These are phyloP conservation scores for Brachirus orientalis DNA, from an alignment of 2,113 vertebrate genomes.

Conservation along the genomic window DNA sequence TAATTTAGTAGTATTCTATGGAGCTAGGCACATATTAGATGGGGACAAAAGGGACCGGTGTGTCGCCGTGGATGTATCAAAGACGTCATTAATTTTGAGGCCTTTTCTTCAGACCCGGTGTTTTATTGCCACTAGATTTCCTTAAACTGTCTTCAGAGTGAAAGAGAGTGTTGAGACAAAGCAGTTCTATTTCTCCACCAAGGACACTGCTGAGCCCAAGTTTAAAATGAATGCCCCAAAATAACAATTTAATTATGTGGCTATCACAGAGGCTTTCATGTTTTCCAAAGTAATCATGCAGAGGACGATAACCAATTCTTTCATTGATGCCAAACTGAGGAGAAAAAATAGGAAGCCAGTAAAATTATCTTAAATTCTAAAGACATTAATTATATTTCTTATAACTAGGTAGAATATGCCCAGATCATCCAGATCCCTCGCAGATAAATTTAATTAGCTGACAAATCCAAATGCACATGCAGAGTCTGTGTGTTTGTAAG, in stretches of 20 bases:
- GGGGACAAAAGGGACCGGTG: constrained; percentile 56
- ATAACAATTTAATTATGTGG: constrained; percentile 78
- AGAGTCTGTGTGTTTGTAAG: constrained; percentile 21
- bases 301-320: constrained; percentile 65
- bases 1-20: constrained; percentile 49
- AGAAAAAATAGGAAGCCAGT: constrained; percentile 30
- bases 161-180: constrained; percentile 67
- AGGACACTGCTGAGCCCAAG: constrained; percentile 62
- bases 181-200: constrained; percentile 53
- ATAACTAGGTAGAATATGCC: constrained; percentile 65
- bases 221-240: constrained; percentile 79
- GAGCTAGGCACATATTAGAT: constrained; percentile 53
- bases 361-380: constrained; percentile 57
- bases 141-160: constrained; percentile 63
- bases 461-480: constrained; percentile 28
- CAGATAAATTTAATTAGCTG: constrained; percentile 69
- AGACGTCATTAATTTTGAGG: constrained; percentile 60
- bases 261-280: constrained; percentile 75
- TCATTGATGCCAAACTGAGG: constrained; percentile 46
- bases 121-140: constrained; percentile 61
- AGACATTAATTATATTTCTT: constrained; percentile 64
- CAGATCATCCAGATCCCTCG: constrained; percentile 56
- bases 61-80: constrained; percentile 60
- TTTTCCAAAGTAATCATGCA: constrained; percentile 65
- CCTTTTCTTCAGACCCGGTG: constrained; percentile 49